Evolutionary conservation across 2,888 invertebrate species (phyloP).

Genomic region (Nomada lathburiana): DNA sequence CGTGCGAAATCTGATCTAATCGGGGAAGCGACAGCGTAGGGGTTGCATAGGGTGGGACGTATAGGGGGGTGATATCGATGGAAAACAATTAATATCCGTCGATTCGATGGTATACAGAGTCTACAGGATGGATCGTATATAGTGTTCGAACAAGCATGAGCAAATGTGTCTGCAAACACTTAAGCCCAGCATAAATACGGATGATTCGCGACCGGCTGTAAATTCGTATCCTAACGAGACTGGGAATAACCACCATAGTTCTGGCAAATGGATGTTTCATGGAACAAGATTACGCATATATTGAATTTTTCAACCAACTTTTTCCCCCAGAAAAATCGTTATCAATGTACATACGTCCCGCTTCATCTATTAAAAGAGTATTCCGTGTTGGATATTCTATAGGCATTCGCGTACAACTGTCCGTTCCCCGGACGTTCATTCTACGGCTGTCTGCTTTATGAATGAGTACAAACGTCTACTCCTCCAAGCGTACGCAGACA

Average conservation of each 20-base stretch:
- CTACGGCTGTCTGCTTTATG: conserved; percentile 38
- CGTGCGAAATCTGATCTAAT: conserved; percentile 14
- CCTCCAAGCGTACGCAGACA: conserved; percentile 19
- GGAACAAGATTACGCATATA: neutral
- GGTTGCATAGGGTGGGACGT: neutral
- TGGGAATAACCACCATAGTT: neutral
- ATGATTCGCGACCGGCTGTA: conserved; percentile 47
- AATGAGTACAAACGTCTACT: conserved; percentile 20
- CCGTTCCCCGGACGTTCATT: conserved; percentile 40
- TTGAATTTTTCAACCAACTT: neutral
- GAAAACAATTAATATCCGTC: conserved; percentile 67
- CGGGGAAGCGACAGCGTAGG: neutral
- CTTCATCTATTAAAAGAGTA: conserved; percentile 29
- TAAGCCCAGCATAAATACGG: conserved; percentile 49
- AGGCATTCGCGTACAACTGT: conserved; percentile 23
- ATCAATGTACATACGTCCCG: neutral
- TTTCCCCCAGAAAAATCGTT: neutral
- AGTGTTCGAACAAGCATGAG: conserved; percentile 9
- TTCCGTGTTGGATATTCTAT: conserved; percentile 32
- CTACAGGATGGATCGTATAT: conserved; percentile 6
- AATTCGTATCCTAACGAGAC: conserved; percentile 42
- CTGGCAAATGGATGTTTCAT: conserved; percentile 31
- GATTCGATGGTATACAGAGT: conserved; percentile 30
- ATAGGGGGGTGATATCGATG: conserved; percentile 29
- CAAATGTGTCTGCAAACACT: conserved; percentile 44